phyloP scores from a whole-genome alignment of 2,888 invertebrate genomes.

The Agrochola macilenta region DNA sequence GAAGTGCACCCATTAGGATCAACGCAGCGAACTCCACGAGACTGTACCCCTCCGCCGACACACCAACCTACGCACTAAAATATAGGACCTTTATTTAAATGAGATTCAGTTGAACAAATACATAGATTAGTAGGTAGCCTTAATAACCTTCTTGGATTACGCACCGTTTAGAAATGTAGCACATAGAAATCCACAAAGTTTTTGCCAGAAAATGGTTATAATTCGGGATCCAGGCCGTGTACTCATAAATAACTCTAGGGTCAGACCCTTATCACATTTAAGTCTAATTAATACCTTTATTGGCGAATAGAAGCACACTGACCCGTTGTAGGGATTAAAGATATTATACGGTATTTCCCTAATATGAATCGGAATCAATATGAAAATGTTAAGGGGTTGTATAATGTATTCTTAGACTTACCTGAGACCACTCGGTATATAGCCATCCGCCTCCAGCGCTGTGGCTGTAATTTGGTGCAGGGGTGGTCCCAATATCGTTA shows the following conservation, averaged over 20 bases:
- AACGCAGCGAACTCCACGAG: constrained; percentile 93
- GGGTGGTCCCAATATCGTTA: constrained; percentile 77
- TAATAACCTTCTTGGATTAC: constrained; percentile 27
- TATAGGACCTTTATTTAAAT: constrained; percentile 35
- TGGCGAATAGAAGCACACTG: constrained; percentile 22
- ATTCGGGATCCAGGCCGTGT: constrained; percentile 14
- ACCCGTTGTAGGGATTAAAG: constrained; percentile 34
- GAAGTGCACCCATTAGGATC: constrained; percentile 92
- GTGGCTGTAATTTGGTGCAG: constrained; percentile 79
- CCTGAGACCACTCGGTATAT: constrained; percentile 91
- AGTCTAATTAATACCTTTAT: constrained; percentile 51
- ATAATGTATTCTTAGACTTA: constrained; percentile 65
- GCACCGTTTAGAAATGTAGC: constrained; percentile 3
- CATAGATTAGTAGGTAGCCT: constrained; percentile 3
- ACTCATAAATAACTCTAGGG: constrained; percentile 45
- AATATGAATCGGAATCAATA: constrained; percentile 20
- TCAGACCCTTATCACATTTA: constrained; percentile 48
- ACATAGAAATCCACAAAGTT: constrained; percentile 29
- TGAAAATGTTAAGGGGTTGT: not conserved
- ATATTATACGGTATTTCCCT: constrained; percentile 11
- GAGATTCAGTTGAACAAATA: constrained; percentile 12
- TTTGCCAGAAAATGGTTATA: constrained; percentile 26
- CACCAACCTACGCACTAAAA: constrained; percentile 94
- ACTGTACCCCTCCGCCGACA: constrained; percentile 93
- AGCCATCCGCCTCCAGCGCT: constrained; percentile 89